These are phyloP conservation scores for Cyphomyrus discorhynchus DNA, from an alignment of 2,113 vertebrate species.

Conservation along the genomic window DNA sequence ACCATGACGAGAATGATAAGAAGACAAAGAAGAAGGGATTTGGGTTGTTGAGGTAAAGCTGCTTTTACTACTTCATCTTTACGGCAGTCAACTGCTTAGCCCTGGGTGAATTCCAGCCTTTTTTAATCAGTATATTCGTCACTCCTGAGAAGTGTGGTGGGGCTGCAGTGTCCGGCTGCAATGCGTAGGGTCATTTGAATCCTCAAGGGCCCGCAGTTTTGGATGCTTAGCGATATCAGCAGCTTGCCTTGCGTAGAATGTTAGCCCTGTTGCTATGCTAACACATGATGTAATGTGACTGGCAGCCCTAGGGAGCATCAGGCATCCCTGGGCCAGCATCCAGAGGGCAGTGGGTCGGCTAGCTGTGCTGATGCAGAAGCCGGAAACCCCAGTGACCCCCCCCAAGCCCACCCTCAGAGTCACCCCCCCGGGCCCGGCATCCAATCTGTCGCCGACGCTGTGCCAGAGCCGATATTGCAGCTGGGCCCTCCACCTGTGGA, in stretches of 20 bases:
- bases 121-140: constrained; percentile 32
- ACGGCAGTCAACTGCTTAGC: not conserved
- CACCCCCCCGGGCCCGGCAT: not conserved
- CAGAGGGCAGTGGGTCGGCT: not conserved
- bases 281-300: not conserved
- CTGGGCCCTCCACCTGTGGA: not conserved
- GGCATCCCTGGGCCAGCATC: not conserved
- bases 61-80: not conserved
- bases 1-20: constrained; percentile 64
- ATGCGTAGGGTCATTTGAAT: not conserved
- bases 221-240: not conserved
- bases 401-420: constrained; percentile 9
- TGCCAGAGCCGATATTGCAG: not conserved
- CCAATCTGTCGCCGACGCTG: not conserved
- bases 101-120: not conserved
- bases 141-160: constrained; percentile 73
- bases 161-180: not conserved
- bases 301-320: not conserved
- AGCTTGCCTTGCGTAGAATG: not conserved
- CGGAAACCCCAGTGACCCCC: constrained; percentile 7
- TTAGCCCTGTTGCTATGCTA: not conserved
- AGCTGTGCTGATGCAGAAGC: not conserved
- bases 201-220: not conserved
- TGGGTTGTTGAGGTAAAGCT: constrained; percentile 68
- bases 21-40: constrained; percentile 71